Base-by-base conservation (phyloP, 2,113 vertebrate genomes). In the Athene noctua region DNA sequence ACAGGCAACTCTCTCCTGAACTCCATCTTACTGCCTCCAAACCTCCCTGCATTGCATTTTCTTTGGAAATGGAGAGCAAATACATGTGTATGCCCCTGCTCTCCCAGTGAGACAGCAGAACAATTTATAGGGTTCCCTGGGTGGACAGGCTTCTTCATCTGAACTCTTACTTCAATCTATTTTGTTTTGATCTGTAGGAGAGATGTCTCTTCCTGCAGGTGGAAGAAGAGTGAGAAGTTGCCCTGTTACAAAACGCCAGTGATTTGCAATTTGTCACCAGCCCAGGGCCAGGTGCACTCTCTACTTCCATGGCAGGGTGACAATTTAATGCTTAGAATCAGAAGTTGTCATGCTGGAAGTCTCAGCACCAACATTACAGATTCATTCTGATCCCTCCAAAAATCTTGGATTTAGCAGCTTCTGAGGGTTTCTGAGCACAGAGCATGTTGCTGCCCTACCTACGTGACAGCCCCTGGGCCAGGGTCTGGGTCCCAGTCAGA, bases 141-240 rank as follows among this genome's bases (percentile, higher is more conserved):
- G 54, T 63, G 70, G 70, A 61, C 54, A 59, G 42, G 73, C 55
- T 74, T 51, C 89, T 94, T 91, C 66, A 46, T 63, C 61, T 79
- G 52, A 91, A 68, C 70, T 81, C 78, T 65, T 51, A 34, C 40
- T 81, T 89, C 89, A 79, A 10, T 65, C 62, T 61, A 2, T 59
- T 91, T 89, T 78, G 65, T 63, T 96, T 72, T 75, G 66, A 85
- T 94, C 80, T 85, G 57, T 54, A n/a, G 78, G 57, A 90, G 52
- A 89, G 21, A 55, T 63, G 58, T 26, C 46, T 92, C 47, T 83
- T 80, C 80, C 83, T 21, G 7, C 7, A 10, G 47, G n/a, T 51
- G n/a, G 38, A 59, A 61, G 78, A 87, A 90, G 34, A 82, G 54
- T 1, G 14, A 68, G 62, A 90, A 93, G 67, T 54, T 70, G 20